Percentiles rank a stretch among this genome's conserved stretches.
Evolutionary conservation across 2,797 vertebrate species (phyloP).

Genomic region (Anisognathus igniventris): DNA sequence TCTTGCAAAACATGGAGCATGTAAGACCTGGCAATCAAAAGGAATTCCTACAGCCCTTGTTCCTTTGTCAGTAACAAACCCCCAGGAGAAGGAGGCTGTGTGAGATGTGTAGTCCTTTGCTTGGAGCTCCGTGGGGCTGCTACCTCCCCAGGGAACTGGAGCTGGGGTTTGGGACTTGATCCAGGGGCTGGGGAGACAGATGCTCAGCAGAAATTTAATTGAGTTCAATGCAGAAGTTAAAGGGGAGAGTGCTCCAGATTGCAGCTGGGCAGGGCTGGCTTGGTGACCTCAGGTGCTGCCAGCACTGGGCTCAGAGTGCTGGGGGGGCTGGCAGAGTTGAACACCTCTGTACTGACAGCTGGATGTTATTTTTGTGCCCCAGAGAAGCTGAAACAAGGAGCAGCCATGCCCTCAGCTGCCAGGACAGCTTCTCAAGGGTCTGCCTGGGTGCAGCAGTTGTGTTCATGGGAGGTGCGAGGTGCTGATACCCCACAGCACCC

Average conservation of each 20-base stretch:
- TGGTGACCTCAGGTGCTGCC: not conserved
- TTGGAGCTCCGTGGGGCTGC: not conserved
- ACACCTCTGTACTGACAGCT: fast-evolving
- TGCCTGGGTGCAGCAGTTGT: fast-evolving
- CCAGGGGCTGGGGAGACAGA: not conserved
- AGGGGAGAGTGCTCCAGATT: fast-evolving
- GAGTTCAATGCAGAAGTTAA: fast-evolving
- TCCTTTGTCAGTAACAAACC: not conserved
- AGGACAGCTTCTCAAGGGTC: not conserved
- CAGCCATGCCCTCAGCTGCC: not conserved
- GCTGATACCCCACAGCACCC: fast-evolving
- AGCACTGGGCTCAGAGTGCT: not conserved
- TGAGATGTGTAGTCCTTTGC: fast-evolving
- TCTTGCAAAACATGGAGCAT: not conserved
- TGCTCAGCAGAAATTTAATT: not conserved
- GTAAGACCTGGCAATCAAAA: not conserved
- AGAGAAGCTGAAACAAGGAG: not conserved
- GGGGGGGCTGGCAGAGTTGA: not conserved
- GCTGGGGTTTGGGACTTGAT: not conserved
- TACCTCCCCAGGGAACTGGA: not conserved
- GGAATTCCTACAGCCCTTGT: not conserved
- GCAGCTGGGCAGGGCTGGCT: not conserved
- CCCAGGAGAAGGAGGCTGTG: fast-evolving
- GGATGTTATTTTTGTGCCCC: not conserved
- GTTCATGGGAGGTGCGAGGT: not conserved